Evolutionary conservation across 2,797 vertebrate genomes (phyloP).

Genomic region (Syngnathus acus): DNA sequence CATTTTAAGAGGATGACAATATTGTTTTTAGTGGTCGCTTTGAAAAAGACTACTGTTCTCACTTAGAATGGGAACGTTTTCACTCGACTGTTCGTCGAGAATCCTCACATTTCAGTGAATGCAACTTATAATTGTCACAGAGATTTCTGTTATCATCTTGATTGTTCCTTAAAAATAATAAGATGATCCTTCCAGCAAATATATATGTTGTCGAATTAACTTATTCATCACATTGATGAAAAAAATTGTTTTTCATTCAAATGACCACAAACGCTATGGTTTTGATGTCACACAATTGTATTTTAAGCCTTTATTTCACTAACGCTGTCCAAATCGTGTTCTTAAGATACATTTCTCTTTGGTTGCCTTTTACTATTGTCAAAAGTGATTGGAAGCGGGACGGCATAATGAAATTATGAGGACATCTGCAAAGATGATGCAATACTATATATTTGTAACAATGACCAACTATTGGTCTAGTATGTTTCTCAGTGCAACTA

Average conservation of each 20-base stretch:
- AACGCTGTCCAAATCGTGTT: background rate
- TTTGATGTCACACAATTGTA: background rate
- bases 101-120: background rate
- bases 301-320: background rate
- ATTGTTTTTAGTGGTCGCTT: background rate
- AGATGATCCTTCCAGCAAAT: background rate
- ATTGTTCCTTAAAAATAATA: constrained; percentile 1
- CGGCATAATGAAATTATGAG: constrained; percentile 2
- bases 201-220: constrained; percentile 2
- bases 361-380: constrained; percentile 34
- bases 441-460: background rate
- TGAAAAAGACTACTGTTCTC: background rate
- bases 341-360: constrained; percentile 1
- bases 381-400: constrained; percentile 4
- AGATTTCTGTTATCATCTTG: constrained; percentile 4
- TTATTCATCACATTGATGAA: constrained; percentile 6
- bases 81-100: background rate
- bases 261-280: background rate
- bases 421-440: background rate
- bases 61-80: background rate
- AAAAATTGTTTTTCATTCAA: background rate
- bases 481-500: background rate
- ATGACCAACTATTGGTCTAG: background rate
- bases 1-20: background rate
- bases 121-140: background rate